A percentile compares a stretch with the other conserved stretches of the same genome.
Conservation (phyloP, 1,140 invertebrate genomes). For the Lordiphosa collinella region DNA sequence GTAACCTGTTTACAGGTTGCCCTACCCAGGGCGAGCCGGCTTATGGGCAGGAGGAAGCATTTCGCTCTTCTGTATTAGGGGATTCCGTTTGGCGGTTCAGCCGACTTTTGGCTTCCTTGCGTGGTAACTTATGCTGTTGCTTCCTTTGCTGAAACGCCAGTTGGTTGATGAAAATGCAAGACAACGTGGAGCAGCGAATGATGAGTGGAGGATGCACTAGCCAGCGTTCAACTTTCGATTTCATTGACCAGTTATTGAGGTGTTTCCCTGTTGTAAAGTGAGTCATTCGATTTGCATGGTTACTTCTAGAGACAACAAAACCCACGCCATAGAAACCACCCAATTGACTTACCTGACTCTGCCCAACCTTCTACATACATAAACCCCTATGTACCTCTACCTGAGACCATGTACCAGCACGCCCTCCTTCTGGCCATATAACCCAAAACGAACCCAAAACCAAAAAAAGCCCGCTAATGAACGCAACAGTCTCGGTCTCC, state of each 20-base stretch:
- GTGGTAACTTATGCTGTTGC: neutral
- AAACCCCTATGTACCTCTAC: conserved; percentile 26
- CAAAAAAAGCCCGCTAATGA: conserved; percentile 68
- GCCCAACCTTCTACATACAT: conserved; percentile 30
- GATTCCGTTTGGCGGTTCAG: neutral
- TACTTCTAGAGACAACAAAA: conserved; percentile 4
- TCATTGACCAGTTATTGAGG: conserved; percentile 55
- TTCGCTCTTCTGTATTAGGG: neutral
- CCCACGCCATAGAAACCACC: conserved; percentile 54
- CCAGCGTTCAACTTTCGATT: conserved; percentile 61
- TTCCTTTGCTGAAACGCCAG: conserved; percentile 10
- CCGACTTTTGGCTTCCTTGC: neutral
- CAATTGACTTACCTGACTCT: conserved; percentile 47
- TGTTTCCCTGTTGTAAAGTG: conserved; percentile 50
- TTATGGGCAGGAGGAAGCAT: neutral
- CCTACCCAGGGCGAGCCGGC: conserved; percentile 5
- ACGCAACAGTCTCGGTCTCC: conserved; percentile 65
- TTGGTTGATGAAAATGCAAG: conserved; percentile 39
- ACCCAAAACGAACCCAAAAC: conserved; percentile 49
- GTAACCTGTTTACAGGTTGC: conserved; percentile 58
- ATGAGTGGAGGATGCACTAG: conserved; percentile 2
- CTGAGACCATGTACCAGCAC: conserved; percentile 62
- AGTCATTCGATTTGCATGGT: conserved; percentile 56
- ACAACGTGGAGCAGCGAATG: conserved; percentile 24
- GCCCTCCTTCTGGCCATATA: conserved; percentile 57